Evolutionary conservation across 2,113 vertebrate species (phyloP), one percentile per base, ranked within the genome.

Genomic region (Caloenas nicobarica): DNA sequence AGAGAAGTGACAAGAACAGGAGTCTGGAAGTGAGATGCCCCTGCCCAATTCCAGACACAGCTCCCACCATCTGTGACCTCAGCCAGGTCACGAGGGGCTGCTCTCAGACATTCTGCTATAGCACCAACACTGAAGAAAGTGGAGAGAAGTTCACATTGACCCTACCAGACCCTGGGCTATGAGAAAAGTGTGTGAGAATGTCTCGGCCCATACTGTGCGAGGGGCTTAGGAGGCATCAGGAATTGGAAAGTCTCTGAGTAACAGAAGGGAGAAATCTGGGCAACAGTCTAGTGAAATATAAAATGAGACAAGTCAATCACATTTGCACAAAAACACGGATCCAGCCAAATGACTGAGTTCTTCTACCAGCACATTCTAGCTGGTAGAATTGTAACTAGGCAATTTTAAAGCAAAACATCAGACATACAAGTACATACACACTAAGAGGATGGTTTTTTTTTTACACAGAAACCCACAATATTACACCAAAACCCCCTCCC

Each of bases 241-340:
- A 83, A 18, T 12, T 74, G 72, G 77, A 61, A 92, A 84, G 51
- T 42, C 56, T 53, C 2, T 12, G 48, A 38, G 60, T 19, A 81
- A 91, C 94, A 95, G 91, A 95, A 96, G 77, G 95, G 72, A 93
- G 65, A 95, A 96, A 95, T 89, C 81, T 92, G 86, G 83, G 61
- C 77, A 89, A 34, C 34, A 92, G 83, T 53, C 66, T 91, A 93
- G 77, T 51, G 69, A 93, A 88, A 95, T n/a, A 56, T 12, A 62
- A 95, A 91, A 91, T 65, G 83, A 95, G 91, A 79, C 80, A 86
- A 88, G 83, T 86, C 83, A 74, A 74, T 88, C 80, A 91, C 48
- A 60, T 93, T 92, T 71, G 77, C 86, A 93, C 72, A 92, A 91
- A 89, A 96, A 74, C 91, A 93, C 29, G 71, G 80, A 86, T 54